Conservation (phyloP, 1,140 invertebrate species). For the Pteromalus puparum region DNA sequence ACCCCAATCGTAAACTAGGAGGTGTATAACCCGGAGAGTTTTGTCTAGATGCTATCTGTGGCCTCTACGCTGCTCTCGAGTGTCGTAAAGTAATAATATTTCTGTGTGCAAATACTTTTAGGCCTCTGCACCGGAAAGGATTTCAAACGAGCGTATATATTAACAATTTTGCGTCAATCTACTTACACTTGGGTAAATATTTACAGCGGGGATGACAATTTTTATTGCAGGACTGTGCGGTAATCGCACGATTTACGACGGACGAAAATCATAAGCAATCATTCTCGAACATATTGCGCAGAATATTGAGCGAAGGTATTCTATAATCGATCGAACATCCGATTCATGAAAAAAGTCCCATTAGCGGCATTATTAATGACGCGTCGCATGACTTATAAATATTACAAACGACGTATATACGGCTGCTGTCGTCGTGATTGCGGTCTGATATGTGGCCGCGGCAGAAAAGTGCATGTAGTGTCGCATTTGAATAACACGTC, state of each 20-base stretch:
- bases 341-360: conserved; percentile 50
- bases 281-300: background rate
- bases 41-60: conserved; percentile 21
- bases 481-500: conserved; percentile 74
- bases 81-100: conserved; percentile 30
- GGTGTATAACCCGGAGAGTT: background rate
- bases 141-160: background rate
- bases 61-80: background rate
- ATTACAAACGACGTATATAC: conserved; percentile 34
- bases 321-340: background rate
- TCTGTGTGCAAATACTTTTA: background rate
- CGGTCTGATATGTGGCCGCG: conserved; percentile 54
- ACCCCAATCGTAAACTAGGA: conserved; percentile 39
- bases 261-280: background rate
- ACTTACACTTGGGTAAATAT: background rate
- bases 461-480: conserved; percentile 61
- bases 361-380: conserved; percentile 70
- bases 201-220: background rate
- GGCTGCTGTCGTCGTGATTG: conserved; percentile 29
- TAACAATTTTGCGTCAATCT: background rate
- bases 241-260: background rate
- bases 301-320: background rate
- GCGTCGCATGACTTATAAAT: conserved; percentile 62
- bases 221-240: background rate
- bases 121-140: background rate